phyloP scores from a whole-genome alignment of 2,113 vertebrate genomes.

The Neotoma lepida region DNA sequence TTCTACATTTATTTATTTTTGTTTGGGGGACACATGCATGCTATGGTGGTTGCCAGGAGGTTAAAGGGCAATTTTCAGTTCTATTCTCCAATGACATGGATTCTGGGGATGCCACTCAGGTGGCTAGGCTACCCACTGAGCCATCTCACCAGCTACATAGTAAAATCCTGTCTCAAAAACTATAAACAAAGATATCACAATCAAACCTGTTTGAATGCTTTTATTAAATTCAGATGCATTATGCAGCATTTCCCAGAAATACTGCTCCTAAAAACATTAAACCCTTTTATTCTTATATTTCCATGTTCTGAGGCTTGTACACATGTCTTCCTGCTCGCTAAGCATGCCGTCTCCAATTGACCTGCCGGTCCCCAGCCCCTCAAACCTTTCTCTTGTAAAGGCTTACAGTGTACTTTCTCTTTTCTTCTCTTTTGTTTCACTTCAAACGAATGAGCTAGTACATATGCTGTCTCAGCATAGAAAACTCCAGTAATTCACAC shows the following conservation, averaged over 20 bases:
- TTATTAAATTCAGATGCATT: slow-evolving; percentile 25
- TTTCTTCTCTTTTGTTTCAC: not conserved
- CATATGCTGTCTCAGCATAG: not conserved
- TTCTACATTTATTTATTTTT: too few species aligned
- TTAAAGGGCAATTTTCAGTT: not conserved
- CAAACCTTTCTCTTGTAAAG: not conserved
- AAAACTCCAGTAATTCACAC: not conserved
- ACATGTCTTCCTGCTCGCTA: not conserved
- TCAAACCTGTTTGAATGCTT: not conserved
- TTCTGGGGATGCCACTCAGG: not conserved
- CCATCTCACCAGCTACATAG: not conserved
- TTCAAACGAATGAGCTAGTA: not conserved
- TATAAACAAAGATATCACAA: not conserved
- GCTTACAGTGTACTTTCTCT: not conserved
- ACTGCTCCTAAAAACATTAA: not conserved
- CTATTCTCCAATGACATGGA: not conserved
- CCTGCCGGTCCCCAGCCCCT: not conserved
- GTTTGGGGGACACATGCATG: too few species aligned
- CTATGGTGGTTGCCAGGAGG: not conserved
- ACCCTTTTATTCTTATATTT: not conserved
- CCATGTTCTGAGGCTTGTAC: not conserved
- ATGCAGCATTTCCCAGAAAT: slow-evolving; percentile 24
- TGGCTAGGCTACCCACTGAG: not conserved
- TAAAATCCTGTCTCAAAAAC: not conserved
- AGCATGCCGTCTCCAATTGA: not conserved